Evolutionary conservation across 1,140 invertebrate genomes (phyloP), one percentile per base, ranked within the genome.

Genomic region (Cepaea nemoralis): DNA sequence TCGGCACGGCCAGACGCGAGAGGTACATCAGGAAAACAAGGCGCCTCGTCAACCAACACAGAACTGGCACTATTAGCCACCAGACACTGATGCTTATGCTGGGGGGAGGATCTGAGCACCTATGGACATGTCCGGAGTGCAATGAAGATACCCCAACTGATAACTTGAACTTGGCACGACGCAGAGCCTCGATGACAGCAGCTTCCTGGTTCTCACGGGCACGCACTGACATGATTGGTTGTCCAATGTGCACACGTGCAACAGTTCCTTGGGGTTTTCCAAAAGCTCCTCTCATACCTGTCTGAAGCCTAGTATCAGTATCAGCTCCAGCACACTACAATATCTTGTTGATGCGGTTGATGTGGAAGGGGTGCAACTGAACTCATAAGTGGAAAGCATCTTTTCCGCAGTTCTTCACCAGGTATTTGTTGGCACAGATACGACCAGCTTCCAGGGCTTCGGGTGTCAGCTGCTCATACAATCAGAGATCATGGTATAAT

Each of bases 311-410:
- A 87, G 50, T 45, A 10, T 45, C 8, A 19, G 19, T 98, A 98
- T 99, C 99, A 94, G 99, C 99, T 94, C 99, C 99, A 93, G 99
- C 99, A 93, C 99, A 99, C 79, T 98, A 99, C 93, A 99, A 99
- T 98, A 99, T 99, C 94, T 99, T 99, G 91, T 99, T 99, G 92
- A 99, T 99, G 83, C 99, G 94, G 90, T 99, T 97, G 81, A 99
- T 97, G 92, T 99, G 98, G 96, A 99, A 99, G 83, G 99, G 99
- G 93, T 99, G 98, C 50, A 98, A 93, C 89, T 98, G 94, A 94
- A 99, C 98, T 89, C 98, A 94, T 89, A 99, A 97, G 92, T 99
- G 99, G 94, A 99, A 99, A 88, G 98, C 96, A 94, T 99, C 98
- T 93, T 99, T 99, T 87, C 98, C 98, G 90, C 97, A 99, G 92